Percentiles rank a stretch among this genome's conserved stretches.
These are phyloP conservation scores for Synanthedon andrenaeformis DNA, from an alignment of 2,888 invertebrate species.

Conservation along the genomic window DNA sequence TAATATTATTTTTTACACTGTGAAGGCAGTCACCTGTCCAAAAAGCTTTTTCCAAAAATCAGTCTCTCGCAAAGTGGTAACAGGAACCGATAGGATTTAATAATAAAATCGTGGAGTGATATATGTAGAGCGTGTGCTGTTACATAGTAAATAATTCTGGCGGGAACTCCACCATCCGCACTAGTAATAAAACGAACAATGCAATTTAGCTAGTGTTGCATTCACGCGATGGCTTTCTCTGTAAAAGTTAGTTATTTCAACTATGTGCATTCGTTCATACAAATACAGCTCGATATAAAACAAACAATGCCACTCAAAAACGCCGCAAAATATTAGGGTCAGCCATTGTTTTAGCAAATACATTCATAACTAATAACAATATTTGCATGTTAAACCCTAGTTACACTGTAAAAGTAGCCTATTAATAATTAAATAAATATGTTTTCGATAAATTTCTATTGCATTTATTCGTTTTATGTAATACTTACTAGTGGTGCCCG, in stretches of 20 bases:
- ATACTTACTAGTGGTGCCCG: too few relatives aligned
- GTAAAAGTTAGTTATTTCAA: slow-evolving; percentile 36
- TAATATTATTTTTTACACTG: too few relatives aligned
- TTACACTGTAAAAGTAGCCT: too few relatives aligned
- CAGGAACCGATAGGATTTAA: neutral
- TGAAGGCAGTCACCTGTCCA: too few relatives aligned
- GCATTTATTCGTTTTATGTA: too few relatives aligned
- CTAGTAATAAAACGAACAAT: slow-evolving; percentile 65
- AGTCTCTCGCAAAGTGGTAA: too few relatives aligned
- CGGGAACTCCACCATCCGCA: slow-evolving; percentile 52
- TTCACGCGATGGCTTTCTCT: slow-evolving; percentile 46
- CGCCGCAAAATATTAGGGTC: slow-evolving; percentile 19
- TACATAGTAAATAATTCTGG: slow-evolving; percentile 66
- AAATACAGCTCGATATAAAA: slow-evolving; percentile 22
- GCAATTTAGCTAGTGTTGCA: slow-evolving; percentile 62
- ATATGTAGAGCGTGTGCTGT: slow-evolving; percentile 61
- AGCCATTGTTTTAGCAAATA: slow-evolving; percentile 16
- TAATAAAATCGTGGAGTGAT: slow-evolving; percentile 37
- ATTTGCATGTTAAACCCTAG: too few relatives aligned
- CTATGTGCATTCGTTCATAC: slow-evolving; percentile 28
- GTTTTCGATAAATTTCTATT: too few relatives aligned
- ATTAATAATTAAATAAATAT: too few relatives aligned
- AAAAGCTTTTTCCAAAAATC: too few relatives aligned
- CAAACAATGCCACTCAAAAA: slow-evolving; percentile 23
- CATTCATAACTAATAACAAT: too few relatives aligned